phyloP scores from a whole-genome alignment of 2,888 invertebrate genomes.

The Tetramorium bicarinatum region DNA sequence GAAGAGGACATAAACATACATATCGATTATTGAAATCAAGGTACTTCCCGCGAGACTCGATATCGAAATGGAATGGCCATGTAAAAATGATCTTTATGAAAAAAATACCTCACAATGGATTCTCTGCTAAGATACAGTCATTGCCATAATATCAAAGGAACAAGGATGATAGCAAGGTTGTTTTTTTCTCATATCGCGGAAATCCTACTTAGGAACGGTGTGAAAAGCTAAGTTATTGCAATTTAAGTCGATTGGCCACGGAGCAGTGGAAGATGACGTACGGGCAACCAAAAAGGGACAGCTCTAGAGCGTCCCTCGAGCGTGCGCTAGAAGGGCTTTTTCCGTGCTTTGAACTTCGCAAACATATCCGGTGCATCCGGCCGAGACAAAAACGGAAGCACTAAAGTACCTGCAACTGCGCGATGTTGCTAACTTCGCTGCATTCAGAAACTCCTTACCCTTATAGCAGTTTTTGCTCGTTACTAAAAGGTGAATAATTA shows the following conservation, averaged over 20 bases:
- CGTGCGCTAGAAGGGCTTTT: conserved; percentile 47
- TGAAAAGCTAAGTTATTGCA: conserved; percentile 39
- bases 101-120: neutral
- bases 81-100: neutral
- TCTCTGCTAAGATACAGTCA: neutral
- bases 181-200: conserved; percentile 21
- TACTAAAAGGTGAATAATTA: conserved; percentile 58
- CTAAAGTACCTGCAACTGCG: conserved; percentile 58
- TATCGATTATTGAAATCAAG: conserved; percentile 35
- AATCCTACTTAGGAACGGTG: conserved; percentile 11
- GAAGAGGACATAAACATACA: conserved; percentile 29
- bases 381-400: conserved; percentile 55
- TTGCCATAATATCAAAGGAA: conserved; percentile 9
- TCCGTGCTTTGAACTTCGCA: conserved; percentile 55
- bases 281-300: conserved; percentile 36
- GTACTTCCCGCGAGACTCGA: neutral
- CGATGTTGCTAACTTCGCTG: conserved; percentile 55
- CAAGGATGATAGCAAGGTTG: neutral
- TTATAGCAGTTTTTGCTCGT: conserved; percentile 48
- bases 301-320: conserved; percentile 22
- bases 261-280: conserved; percentile 29
- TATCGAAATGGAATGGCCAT: neutral
- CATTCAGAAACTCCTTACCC: conserved; percentile 57
- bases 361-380: conserved; percentile 57
- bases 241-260: conserved; percentile 42